phyloP scores from a whole-genome alignment of 2,797 vertebrate genomes.

The Gymnocypris eckloni region DNA sequence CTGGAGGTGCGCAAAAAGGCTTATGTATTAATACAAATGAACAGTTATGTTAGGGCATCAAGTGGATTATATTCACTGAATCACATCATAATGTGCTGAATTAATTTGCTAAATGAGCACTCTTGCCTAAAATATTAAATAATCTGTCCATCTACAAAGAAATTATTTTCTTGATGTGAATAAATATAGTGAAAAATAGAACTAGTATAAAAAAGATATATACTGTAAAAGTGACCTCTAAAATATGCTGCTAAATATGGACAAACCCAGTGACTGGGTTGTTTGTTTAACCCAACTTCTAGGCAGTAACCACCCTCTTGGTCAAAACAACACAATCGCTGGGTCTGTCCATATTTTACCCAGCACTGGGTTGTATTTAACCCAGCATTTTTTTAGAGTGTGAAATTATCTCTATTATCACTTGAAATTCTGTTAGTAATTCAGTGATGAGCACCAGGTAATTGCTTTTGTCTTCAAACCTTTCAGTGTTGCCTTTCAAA shows the following conservation, averaged over 20 bases:
- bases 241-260: too few species aligned
- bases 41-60: constrained; percentile 4
- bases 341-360: too few species aligned
- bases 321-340: too few species aligned
- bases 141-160: not conserved
- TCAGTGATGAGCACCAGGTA: not conserved
- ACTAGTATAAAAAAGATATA: not conserved
- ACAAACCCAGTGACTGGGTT: too few species aligned
- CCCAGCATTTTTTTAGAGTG: too few species aligned
- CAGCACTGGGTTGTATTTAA: too few species aligned
- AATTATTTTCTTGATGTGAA: not conserved
- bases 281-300: too few species aligned
- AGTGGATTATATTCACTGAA: not conserved
- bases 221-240: too few species aligned
- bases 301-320: too few species aligned
- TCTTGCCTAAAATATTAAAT: not conserved
- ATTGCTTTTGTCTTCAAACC: not conserved
- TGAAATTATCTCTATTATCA: not conserved
- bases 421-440: not conserved
- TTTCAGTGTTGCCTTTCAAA: too few species aligned
- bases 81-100: not conserved
- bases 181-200: not conserved
- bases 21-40: constrained; percentile 16
- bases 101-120: constrained; percentile 3
- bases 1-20: not conserved